Conservation (phyloP, 2,797 vertebrate species). For the Otolemur crassicaudatus region DNA sequence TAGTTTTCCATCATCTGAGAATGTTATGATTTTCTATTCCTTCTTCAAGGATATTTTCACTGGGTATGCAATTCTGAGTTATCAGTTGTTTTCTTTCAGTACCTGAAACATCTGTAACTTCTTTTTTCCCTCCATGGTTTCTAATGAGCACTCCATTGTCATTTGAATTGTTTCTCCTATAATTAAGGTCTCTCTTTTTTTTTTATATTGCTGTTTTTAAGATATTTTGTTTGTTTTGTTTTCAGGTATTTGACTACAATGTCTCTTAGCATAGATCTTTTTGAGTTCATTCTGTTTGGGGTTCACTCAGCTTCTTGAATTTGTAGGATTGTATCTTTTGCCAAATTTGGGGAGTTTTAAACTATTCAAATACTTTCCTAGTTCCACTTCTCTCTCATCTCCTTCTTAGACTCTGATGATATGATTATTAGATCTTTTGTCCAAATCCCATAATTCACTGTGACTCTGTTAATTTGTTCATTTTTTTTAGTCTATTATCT, state of each 20-base stretch:
- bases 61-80: background rate
- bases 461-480: background rate
- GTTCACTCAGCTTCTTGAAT: background rate
- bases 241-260: background rate
- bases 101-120: background rate
- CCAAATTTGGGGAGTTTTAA: conserved; percentile 1
- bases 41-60: background rate
- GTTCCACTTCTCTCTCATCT: background rate
- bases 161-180: background rate
- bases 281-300: background rate
- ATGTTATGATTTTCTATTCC: background rate
- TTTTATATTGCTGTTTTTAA: background rate
- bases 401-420: background rate
- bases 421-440: no score
- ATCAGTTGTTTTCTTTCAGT: background rate
- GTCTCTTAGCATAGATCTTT: background rate
- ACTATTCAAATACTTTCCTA: conserved; percentile 4
- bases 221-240: background rate
- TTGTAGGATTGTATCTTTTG: background rate
- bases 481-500: background rate
- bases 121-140: background rate
- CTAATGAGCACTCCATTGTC: background rate
- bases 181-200: background rate
- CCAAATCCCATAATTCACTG: no score
- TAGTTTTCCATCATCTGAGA: background rate